Evolutionary conservation across 2,888 invertebrate species (phyloP).

Genomic region (Branchinecta sandiegonensis): DNA sequence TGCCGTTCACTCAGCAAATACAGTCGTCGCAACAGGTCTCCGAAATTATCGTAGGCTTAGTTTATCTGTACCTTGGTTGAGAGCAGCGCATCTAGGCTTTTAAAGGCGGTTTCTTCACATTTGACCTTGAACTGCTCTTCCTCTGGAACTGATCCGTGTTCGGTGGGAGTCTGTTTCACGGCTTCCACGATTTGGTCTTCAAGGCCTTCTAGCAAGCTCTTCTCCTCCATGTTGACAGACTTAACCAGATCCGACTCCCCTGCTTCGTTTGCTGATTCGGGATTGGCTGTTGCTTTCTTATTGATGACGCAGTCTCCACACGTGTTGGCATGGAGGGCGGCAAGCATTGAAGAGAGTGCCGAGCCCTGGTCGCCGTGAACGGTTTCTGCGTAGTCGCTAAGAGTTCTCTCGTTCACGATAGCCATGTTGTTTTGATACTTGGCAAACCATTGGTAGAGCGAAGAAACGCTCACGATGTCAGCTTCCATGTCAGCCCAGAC

Average conservation of each 20-base stretch:
- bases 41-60: no score
- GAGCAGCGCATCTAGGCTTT: not conserved
- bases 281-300: not conserved
- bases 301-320: not conserved
- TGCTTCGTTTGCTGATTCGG: not conserved
- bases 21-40: no score
- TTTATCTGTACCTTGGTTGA: not conserved
- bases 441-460: slow-evolving; percentile 23
- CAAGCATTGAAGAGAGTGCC: not conserved
- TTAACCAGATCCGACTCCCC: not conserved
- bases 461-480: not conserved
- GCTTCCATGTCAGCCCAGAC: slow-evolving; percentile 19
- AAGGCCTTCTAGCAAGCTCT: slow-evolving; percentile 4
- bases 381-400: slow-evolving; percentile 22
- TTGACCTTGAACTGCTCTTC: not conserved
- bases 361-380: slow-evolving; percentile 19
- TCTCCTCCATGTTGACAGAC: not conserved
- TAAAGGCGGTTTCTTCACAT: not conserved
- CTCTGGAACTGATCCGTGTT: not conserved
- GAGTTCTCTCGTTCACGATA: slow-evolving; percentile 22
- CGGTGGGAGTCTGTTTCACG: not conserved
- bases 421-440: slow-evolving; percentile 20
- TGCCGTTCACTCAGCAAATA: no score
- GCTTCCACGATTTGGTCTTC: slow-evolving; percentile 6
- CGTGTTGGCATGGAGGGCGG: slow-evolving; percentile 17